Percentiles rank a stretch among this genome's conserved stretches.
Evolutionary conservation across 2,888 invertebrate species (phyloP).

Genomic region (Phalera bucephala): DNA sequence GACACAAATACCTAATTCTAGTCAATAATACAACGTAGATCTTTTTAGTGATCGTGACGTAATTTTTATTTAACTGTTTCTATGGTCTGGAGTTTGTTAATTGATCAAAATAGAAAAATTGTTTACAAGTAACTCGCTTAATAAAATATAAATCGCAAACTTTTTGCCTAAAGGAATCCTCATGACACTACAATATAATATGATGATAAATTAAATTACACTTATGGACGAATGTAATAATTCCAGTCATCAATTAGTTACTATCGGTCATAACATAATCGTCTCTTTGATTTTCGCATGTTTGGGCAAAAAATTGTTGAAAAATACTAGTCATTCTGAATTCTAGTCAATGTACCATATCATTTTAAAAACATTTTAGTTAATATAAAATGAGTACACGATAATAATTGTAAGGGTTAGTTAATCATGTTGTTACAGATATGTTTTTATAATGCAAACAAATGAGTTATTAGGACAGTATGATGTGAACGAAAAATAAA

Average conservation of each 20-base stretch:
- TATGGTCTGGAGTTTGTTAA: too few relatives aligned
- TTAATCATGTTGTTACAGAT: slow-evolving; percentile 79
- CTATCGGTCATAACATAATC: too few relatives aligned
- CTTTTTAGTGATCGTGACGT: slow-evolving; percentile 45
- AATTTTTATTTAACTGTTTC: too few relatives aligned
- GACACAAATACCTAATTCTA: slow-evolving; percentile 74
- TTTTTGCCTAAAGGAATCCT: too few relatives aligned
- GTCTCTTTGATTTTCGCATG: slow-evolving; percentile 9
- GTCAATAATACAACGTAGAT: slow-evolving; percentile 59
- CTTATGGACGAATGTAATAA: too few relatives aligned
- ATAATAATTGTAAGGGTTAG: slow-evolving; percentile 61
- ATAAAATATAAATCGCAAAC: too few relatives aligned
- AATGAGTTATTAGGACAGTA: slow-evolving; percentile 75
- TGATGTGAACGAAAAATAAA: slow-evolving; percentile 79
- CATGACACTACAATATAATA: too few relatives aligned
- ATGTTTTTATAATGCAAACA: slow-evolving; percentile 79
- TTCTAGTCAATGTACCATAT: slow-evolving; percentile 80
- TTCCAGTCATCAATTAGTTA: too few relatives aligned
- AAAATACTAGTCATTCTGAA: slow-evolving; percentile 48
- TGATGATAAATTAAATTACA: too few relatives aligned
- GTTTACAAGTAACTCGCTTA: too few relatives aligned
- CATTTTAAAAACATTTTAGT: slow-evolving; percentile 73
- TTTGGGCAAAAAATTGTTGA: too few relatives aligned
- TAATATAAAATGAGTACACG: slow-evolving; percentile 49
- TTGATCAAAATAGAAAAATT: too few relatives aligned